Evolutionary conservation across 1,140 invertebrate genomes (phyloP).

Genomic region (Drosophila aff.): DNA sequence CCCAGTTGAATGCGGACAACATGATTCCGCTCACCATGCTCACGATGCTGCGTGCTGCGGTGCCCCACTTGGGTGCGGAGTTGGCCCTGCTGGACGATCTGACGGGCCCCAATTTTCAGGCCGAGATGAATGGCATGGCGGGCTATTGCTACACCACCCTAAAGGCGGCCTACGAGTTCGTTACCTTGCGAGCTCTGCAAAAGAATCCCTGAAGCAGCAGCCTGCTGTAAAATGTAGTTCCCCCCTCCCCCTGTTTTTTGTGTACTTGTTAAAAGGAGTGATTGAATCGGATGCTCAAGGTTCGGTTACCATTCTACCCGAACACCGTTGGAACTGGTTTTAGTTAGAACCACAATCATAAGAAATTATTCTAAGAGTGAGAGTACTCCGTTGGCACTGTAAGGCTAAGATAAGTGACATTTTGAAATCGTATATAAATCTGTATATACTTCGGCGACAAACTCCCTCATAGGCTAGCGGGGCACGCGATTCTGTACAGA

Average conservation of each 20-base stretch:
- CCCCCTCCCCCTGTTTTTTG: background rate
- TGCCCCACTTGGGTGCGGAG: conserved; percentile 84
- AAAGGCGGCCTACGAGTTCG: conserved; percentile 75
- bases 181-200: conserved; percentile 59
- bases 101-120: conserved; percentile 79
- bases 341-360: conserved; percentile 2
- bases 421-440: conserved; percentile 24
- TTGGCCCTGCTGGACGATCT: conserved; percentile 80
- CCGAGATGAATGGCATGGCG: conserved; percentile 82
- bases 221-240: conserved; percentile 8
- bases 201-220: conserved; percentile 34
- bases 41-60: conserved; percentile 75
- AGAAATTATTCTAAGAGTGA: background rate
- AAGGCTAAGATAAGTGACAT: conserved; percentile 8
- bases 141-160: conserved; percentile 84
- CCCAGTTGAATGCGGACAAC: conserved; percentile 77
- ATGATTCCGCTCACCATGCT: conserved; percentile 82
- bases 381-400: conserved; percentile 1
- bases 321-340: background rate
- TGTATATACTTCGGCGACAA: conserved; percentile 31
- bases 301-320: background rate
- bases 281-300: conserved; percentile 22
- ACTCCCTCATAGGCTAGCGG: conserved; percentile 31
- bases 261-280: conserved; percentile 5
- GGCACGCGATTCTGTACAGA: conserved; percentile 20